These are phyloP conservation scores for Sarcophaga bullata DNA, from an alignment of 1,140 invertebrate species.

Conservation along the genomic window DNA sequence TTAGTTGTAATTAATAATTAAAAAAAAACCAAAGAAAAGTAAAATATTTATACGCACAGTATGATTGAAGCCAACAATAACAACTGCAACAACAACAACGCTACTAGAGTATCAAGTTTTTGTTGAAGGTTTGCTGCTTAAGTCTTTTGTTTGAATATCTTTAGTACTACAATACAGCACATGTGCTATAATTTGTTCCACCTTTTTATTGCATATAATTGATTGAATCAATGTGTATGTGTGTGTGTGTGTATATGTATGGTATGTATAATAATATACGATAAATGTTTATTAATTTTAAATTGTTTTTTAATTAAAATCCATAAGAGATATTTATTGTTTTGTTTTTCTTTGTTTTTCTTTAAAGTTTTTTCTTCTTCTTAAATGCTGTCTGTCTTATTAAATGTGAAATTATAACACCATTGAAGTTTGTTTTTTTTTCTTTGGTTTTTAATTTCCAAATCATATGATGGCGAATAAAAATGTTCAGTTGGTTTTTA, in stretches of 20 bases:
- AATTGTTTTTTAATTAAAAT: conserved; percentile 20
- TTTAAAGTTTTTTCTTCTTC: not conserved
- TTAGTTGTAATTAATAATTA: no score
- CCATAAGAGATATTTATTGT: not conserved
- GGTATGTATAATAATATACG: no score
- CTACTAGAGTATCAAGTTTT: not conserved
- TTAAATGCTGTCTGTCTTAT: not conserved
- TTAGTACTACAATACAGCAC: no score
- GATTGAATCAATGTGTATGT: not conserved
- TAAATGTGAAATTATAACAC: not conserved
- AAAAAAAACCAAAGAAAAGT: no score
- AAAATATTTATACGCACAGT: no score
- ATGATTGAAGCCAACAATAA: not conserved
- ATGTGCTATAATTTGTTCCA: no score
- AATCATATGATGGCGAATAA: not conserved
- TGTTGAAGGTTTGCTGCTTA: conserved; percentile 42
- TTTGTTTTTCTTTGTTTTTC: not conserved
- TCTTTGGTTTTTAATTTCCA: no score
- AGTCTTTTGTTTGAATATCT: conserved; percentile 45
- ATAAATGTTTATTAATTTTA: not conserved
- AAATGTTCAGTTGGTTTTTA: not conserved
- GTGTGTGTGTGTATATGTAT: no score
- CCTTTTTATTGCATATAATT: conserved; percentile 9
- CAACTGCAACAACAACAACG: not conserved
- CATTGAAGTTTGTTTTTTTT: not conserved